Evolutionary conservation across 2,113 vertebrate genomes (phyloP).

Genomic region (Macheiramphus alcinus): DNA sequence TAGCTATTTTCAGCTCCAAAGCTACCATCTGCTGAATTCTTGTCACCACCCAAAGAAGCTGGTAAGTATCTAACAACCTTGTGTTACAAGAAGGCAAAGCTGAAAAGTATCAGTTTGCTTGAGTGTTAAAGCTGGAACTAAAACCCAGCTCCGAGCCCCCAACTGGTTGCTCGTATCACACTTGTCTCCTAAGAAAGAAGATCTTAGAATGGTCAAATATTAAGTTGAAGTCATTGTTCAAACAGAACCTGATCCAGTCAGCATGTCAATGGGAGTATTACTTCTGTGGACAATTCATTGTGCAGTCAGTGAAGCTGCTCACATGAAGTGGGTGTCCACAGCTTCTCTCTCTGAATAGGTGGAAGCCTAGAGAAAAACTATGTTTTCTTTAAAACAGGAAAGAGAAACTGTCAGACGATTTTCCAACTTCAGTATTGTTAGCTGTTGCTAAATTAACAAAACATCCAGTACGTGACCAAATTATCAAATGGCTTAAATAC

Average conservation of each 20-base stretch:
- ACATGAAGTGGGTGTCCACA: neutral
- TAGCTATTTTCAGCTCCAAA: neutral
- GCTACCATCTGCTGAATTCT: neutral
- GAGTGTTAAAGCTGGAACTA: neutral
- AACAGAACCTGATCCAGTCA: neutral
- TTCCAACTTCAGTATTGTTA: conserved; percentile 60
- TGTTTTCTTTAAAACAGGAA: conserved; percentile 48
- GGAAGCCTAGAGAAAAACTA: conserved; percentile 35
- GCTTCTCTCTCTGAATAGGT: neutral
- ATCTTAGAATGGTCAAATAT: neutral
- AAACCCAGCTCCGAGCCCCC: neutral
- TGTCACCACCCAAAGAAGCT: neutral
- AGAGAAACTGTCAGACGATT: conserved; percentile 47
- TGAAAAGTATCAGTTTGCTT: neutral
- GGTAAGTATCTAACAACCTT: neutral
- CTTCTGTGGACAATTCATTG: neutral
- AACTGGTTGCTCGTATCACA: neutral
- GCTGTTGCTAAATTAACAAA: conserved; percentile 73
- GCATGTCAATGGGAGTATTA: neutral
- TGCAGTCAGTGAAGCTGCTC: neutral
- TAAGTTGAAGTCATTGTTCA: neutral
- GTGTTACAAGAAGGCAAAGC: neutral
- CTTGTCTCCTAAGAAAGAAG: neutral
- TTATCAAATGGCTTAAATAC: conserved; percentile 71
- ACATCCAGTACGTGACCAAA: conserved; percentile 67